Base-by-base conservation (phyloP, 2,797 vertebrate genomes). In the Acanthis flammea region DNA sequence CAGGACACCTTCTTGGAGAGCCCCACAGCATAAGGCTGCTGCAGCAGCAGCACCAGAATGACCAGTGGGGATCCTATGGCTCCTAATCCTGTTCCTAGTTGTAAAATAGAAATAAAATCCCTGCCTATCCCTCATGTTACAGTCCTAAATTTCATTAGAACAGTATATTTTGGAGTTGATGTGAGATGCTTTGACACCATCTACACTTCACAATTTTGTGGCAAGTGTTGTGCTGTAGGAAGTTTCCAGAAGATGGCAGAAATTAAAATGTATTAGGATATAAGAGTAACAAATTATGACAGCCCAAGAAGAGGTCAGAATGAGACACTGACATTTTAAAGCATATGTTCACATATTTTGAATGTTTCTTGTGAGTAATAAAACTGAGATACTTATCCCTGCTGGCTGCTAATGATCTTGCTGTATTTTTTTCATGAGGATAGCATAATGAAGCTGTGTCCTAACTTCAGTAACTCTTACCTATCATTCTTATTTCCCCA, bases 281-380 rank as follows among this genome's bases (percentile, higher is more conserved):
- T 31, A 22, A 60, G 75, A 74, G 68, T 74, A 87, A 94, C 57
- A 94, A 94, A 91, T 94, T 88, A 66, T 88, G 73, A 93, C 71
- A 94, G 74, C 42, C 60, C 60, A 83, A 86, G 87, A 94, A 86
- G 91, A 94, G 91, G 78, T 95, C 78, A 91, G 57, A 90, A 88
- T 41, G 85, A 94, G 53, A 9, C 81, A 82, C 22, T 96, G 95
- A 94, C 91, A 94, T 96, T 96, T 96, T 85, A 74, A 82, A 94
- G 67, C 89, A 83, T 94, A 94, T 95, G 87, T 85, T 96, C 92
- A 86, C n/a, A 25, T 91, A 67, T 67, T 86, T 94, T 87, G 75
- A 93, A 53, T 83, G 67, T 71, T 96, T 85, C 85, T 84, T 88
- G 27, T 87, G 92, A 87, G 87, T 89, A 89, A 94, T 96, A 95